A percentile compares a stretch with the other conserved stretches of the same genome.
phyloP scores from a whole-genome alignment of 2,113 vertebrate species.

The Vidua chalybeata region DNA sequence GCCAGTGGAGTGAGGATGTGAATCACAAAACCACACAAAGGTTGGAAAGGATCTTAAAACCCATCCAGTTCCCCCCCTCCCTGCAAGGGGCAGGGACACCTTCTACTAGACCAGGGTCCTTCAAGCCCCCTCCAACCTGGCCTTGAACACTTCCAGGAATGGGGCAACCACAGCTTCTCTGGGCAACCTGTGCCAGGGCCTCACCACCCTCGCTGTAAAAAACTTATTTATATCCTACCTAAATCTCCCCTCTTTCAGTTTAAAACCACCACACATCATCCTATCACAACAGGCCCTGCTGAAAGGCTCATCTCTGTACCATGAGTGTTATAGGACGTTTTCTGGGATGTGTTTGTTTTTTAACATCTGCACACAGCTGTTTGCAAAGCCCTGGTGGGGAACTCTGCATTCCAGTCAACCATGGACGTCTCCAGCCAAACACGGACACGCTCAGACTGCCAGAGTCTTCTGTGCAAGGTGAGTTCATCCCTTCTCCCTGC shows the following conservation, averaged over 20 bases:
- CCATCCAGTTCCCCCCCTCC: not conserved
- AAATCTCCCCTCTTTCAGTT: not conserved
- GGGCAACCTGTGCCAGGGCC: not conserved
- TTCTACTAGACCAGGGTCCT: not conserved
- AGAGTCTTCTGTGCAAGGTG: not conserved
- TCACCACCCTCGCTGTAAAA: not conserved
- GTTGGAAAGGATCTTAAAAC: not conserved
- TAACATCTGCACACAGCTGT: not conserved
- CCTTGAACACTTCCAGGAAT: not conserved
- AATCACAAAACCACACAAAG: not conserved
- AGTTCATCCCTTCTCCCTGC: not conserved
- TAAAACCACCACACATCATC: not conserved
- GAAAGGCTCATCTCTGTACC: not conserved
- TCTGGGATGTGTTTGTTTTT: not conserved
- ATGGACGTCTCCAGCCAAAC: not conserved
- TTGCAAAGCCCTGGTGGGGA: not conserved
- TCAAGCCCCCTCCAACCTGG: not conserved
- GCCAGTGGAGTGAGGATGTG: not conserved
- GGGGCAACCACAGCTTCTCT: not conserved
- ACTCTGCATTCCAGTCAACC: not conserved
- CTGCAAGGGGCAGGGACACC: not conserved
- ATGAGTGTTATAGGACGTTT: not conserved
- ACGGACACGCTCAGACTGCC: rapidly evolving
- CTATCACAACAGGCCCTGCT: not conserved
- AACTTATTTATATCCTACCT: not conserved